phyloP scores from a whole-genome alignment of 2,888 invertebrate genomes.

The Hesperia comma region DNA sequence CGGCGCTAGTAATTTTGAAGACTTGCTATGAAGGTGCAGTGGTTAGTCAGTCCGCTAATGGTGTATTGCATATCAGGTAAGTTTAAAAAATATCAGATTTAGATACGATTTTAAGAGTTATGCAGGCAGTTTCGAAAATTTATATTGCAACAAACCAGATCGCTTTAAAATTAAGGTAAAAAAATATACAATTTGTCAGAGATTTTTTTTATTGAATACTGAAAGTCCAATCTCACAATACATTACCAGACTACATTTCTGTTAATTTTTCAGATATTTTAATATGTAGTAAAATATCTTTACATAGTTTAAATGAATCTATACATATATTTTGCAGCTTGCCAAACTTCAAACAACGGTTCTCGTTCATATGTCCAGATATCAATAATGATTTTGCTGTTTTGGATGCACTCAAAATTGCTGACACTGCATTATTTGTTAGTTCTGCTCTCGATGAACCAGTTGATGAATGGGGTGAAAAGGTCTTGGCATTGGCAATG shows the following conservation, averaged over 20 bases:
- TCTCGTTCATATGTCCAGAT: constrained; percentile 90
- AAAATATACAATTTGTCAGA: too few species aligned
- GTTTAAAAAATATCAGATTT: not conserved
- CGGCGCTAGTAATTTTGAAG: constrained; percentile 86
- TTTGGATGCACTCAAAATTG: constrained; percentile 93
- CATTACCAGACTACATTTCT: too few species aligned
- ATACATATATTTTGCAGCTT: constrained; percentile 81
- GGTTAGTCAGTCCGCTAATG: constrained; percentile 86
- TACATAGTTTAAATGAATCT: not conserved
- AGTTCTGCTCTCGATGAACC: constrained; percentile 89
- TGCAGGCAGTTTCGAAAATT: too few species aligned
- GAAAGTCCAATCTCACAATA: too few species aligned
- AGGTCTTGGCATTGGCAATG: constrained; percentile 89
- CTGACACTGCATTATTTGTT: constrained; percentile 92
- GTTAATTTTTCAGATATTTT: too few species aligned
- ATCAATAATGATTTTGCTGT: constrained; percentile 88
- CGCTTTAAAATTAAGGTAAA: too few species aligned
- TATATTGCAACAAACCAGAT: too few species aligned
- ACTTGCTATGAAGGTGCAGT: constrained; percentile 89
- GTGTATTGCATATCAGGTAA: constrained; percentile 90
- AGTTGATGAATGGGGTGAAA: constrained; percentile 91
- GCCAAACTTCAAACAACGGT: constrained; percentile 94
- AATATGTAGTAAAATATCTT: too few species aligned
- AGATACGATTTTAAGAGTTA: too few species aligned
- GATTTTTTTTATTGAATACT: too few species aligned